Evolutionary conservation across 2,113 vertebrate genomes (phyloP).

Genomic region (Eulemur macaco): DNA sequence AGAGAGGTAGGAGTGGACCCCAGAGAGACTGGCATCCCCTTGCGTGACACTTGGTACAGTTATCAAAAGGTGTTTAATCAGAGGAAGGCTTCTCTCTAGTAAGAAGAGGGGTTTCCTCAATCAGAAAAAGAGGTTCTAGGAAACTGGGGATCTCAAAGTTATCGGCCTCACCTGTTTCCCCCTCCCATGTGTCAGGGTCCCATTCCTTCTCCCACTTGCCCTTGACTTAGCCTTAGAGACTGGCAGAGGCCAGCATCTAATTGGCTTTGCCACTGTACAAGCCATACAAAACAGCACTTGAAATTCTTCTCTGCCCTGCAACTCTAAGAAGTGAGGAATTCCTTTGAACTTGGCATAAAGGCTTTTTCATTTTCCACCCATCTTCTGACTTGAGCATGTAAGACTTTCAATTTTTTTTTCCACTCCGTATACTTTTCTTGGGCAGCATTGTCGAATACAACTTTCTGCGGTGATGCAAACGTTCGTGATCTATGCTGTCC

Average conservation of each 20-base stretch:
- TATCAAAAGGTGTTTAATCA: not conserved
- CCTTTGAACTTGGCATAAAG: not conserved
- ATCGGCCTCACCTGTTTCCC: not conserved
- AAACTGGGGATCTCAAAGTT: not conserved
- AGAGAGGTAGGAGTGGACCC: not conserved
- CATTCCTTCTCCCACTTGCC: not conserved
- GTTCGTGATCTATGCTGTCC: too few species aligned
- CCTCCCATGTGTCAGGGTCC: not conserved
- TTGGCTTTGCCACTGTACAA: not conserved
- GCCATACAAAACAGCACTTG: too few species aligned
- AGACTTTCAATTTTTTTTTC: not conserved
- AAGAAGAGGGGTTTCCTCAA: not conserved
- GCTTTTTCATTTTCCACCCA: not conserved
- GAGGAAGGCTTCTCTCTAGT: not conserved
- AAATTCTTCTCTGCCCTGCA: not conserved
- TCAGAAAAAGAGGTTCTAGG: not conserved
- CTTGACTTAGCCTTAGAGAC: not conserved
- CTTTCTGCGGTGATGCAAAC: not conserved
- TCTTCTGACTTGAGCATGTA: not conserved
- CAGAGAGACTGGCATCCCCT: not conserved
- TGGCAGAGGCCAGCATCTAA: not conserved
- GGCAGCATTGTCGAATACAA: not conserved
- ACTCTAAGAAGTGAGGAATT: not conserved
- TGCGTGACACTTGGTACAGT: fast-evolving
- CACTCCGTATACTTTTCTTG: too few species aligned